Base-by-base conservation (phyloP, 2,888 invertebrate genomes). In the Diaprepes abbreviatus region DNA sequence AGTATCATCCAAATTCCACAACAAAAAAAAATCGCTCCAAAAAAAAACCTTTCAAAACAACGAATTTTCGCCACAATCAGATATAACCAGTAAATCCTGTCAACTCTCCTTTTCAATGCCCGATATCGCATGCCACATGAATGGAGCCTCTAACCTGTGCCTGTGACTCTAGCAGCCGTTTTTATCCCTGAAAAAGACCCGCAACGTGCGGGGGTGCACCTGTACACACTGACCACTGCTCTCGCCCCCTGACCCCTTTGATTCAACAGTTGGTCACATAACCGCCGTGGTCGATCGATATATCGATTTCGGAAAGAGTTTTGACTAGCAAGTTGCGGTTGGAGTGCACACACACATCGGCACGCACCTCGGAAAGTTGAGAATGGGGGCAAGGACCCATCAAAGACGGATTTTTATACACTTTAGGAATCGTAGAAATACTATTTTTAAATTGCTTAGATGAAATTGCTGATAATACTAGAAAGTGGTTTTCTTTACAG, bases 241-340 rank as follows among this genome's bases (percentile, higher is more conserved):
- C 24, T 21, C 45, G 24, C 45, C 45, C 43, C 45, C 45, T 45
- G 45, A 45, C 67, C 67, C 54, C 33, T 24, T 60, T 55, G 68
- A 68, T 63, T 68, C 68, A 68, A 68, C 68, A 68, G 68, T 68
- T 68, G 68, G 68, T 55, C 63, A 35, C 45, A 45, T 45, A 45
- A 45, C 45, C 45, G 45, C 5, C 45, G 45, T 24, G 21, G 62
- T 3, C 10, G 68, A 55, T 68, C 68, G 62, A 68, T 68, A 68
- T 68, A 68, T 68, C 68, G 68, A 68, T 68, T 68, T 36, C 24
- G 36, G 33, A 33, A 19, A 40, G 33, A 60, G 59, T 60, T 66
- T 59, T 60, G 66, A 66, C 66, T 66, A 45, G 3, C 10, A 45
- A 24, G 24, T 24, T 45, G 45, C 24, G 45, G 45, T 45, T 24